These are phyloP conservation scores for Copidosoma floridanum DNA, from an alignment of 1,140 invertebrate species.

Conservation along the genomic window DNA sequence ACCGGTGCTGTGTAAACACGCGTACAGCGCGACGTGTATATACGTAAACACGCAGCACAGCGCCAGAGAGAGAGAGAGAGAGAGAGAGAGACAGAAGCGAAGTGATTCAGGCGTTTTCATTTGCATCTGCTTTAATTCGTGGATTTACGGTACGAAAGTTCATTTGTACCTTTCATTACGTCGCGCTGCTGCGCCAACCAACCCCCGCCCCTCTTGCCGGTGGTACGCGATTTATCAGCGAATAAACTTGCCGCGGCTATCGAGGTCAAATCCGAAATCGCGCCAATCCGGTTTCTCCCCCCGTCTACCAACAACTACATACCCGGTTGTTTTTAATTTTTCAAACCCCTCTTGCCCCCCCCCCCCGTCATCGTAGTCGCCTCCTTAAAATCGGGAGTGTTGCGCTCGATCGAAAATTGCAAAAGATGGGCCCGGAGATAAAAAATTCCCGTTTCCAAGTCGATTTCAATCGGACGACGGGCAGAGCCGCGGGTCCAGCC, in stretches of 20 bases:
- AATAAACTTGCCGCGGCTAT: not conserved
- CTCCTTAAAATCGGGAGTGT: not conserved
- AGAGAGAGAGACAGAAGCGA: not conserved
- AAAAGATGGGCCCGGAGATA: too few relatives aligned
- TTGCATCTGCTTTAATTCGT: conserved; percentile 20
- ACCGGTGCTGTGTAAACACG: too few relatives aligned
- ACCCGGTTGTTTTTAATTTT: not conserved
- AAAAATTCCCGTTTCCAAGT: too few relatives aligned
- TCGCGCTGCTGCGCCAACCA: not conserved
- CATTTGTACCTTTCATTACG: conserved; percentile 8
- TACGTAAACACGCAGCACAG: not conserved
- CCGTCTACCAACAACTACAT: too few relatives aligned
- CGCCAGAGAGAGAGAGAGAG: too few relatives aligned
- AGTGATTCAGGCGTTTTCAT: conserved; percentile 13
- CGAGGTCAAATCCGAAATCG: not conserved
- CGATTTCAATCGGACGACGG: conserved; percentile 7
- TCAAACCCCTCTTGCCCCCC: not conserved
- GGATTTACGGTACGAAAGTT: conserved; percentile 14
- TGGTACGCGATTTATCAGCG: not conserved
- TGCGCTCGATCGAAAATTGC: too few relatives aligned
- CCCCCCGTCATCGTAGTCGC: not conserved
- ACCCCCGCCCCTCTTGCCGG: not conserved
- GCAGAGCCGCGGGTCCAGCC: not conserved
- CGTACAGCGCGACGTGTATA: too few relatives aligned
- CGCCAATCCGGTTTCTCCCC: conserved; percentile 9